Percentiles rank a stretch among this genome's conserved stretches.
Conservation (phyloP, 2,888 invertebrate genomes). For the Formica aserva region DNA sequence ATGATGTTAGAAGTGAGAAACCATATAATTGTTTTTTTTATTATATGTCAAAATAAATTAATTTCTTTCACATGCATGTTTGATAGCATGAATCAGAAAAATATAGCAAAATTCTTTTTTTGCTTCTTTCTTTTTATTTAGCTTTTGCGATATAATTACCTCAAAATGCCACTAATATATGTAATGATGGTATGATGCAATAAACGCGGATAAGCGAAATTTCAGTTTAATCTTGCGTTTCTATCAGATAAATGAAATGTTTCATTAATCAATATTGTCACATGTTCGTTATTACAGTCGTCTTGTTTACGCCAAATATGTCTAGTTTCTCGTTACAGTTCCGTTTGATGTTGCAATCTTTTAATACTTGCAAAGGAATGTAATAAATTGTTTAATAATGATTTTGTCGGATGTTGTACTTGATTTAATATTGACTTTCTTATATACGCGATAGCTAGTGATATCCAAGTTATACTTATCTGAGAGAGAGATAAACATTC, state of each 20-base stretch:
- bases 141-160: neutral
- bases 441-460: neutral
- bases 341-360: conserved; percentile 23
- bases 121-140: neutral
- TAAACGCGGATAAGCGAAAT: conserved; percentile 55
- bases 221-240: conserved; percentile 30
- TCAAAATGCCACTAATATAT: neutral
- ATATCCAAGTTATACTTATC: neutral
- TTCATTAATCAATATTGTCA: conserved; percentile 60
- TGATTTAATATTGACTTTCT: conserved; percentile 29
- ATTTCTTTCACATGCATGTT: neutral
- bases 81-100: neutral
- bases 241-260: conserved; percentile 61
- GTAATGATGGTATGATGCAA: conserved; percentile 15
- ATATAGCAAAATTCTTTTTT: neutral
- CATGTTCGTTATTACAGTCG: neutral
- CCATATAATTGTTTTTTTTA: neutral
- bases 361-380: neutral
- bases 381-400: neutral
- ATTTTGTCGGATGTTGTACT: conserved; percentile 12
- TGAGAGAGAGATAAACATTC: neutral
- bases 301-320: conserved; percentile 26
- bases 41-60: neutral
- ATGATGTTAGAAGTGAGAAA: neutral
- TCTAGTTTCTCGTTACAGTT: conserved; percentile 51